Conservation (phyloP, 2,888 invertebrate genomes). For the Eurytoma adleriae region DNA sequence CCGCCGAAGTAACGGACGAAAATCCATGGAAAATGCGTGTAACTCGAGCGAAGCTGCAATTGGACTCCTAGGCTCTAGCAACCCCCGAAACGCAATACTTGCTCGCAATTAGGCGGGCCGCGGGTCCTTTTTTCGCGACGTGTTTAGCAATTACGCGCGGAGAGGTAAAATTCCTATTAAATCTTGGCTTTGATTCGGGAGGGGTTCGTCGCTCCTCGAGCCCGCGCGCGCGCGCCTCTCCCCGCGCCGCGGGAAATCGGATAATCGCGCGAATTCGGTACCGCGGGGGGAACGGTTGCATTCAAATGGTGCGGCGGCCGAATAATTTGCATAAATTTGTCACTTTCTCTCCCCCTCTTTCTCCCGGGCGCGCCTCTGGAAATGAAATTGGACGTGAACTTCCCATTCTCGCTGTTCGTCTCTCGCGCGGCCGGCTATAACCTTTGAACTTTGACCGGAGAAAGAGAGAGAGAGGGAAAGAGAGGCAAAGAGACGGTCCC, state of each 20-base stretch:
- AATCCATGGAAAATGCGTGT: no score
- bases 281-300: constrained; percentile 28
- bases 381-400: constrained; percentile 66
- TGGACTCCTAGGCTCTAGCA: no score
- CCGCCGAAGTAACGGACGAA: no score
- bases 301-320: constrained; percentile 50
- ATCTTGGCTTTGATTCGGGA: constrained; percentile 30
- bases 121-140: no score
- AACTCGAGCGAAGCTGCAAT: no score
- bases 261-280: constrained; percentile 63
- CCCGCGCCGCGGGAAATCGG: constrained; percentile 60
- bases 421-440: constrained; percentile 28
- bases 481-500: no score
- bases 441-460: constrained; percentile 43
- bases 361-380: constrained; percentile 28
- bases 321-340: constrained; percentile 68
- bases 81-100: no score
- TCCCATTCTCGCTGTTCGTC: constrained; percentile 23
- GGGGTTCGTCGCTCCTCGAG: background rate
- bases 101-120: no score
- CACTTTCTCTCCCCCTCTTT: constrained; percentile 40
- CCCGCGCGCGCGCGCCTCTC: background rate
- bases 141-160: constrained; percentile 14
- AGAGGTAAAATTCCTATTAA: constrained; percentile 11
- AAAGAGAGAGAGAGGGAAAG: background rate